phyloP scores from a whole-genome alignment of 2,113 vertebrate species.

The Protobothrops mucrosquamatus region DNA sequence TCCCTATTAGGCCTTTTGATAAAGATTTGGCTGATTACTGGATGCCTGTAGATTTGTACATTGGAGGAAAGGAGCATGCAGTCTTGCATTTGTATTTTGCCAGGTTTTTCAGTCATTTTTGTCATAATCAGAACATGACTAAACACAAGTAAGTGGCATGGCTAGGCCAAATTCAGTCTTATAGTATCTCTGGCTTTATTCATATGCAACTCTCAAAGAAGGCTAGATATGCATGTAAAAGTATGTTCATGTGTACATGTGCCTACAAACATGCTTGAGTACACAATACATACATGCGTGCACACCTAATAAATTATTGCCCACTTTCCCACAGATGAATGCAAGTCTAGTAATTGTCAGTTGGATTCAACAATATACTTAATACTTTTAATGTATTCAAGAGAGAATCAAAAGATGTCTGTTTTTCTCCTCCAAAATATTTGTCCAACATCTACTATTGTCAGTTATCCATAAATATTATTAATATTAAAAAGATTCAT shows the following conservation, averaged over 20 bases:
- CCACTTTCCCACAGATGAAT: background rate
- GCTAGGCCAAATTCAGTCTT: background rate
- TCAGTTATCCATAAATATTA: background rate
- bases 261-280: background rate
- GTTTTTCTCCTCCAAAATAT: background rate
- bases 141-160: slow-evolving; percentile 80
- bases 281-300: background rate
- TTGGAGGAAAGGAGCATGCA: slow-evolving; percentile 94
- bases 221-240: background rate
- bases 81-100: slow-evolving; percentile 98
- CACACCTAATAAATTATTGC: background rate
- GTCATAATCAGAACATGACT: slow-evolving; percentile 82
- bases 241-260: background rate
- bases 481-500: background rate
- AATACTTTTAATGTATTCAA: background rate
- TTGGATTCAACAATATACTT: background rate
- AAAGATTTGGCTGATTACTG: slow-evolving; percentile 80
- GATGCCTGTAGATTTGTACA: slow-evolving; percentile 96
- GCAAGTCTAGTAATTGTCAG: background rate
- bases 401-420: background rate
- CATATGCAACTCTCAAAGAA: background rate
- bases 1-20: slow-evolving; percentile 79
- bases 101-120: slow-evolving; percentile 92
- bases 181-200: background rate
- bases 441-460: background rate